Evolutionary conservation across 2,888 invertebrate genomes (phyloP), one percentile per base, ranked within the genome.

Genomic region (Stenichneumon culpator): DNA sequence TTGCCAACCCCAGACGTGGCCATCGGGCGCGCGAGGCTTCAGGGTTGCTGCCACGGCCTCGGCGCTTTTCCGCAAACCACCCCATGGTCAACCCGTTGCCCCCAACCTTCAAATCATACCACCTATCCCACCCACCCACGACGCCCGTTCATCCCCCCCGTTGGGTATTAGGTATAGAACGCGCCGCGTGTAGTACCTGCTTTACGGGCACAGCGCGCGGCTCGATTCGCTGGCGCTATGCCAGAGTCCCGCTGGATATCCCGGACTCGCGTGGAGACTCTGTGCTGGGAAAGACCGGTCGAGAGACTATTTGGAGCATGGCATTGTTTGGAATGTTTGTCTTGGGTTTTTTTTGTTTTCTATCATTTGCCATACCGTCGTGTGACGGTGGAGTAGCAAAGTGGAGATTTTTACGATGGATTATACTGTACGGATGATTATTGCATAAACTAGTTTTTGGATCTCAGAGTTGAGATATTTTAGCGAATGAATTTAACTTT

Each of bases 41-140:
- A 79, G 83, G 86, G 84, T 83, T 86, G 82, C 79, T 47, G 77
- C 68, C 50, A 54, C 60, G 68, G 54, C 75, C 65, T 72, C 77
- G 57, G 32, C 36, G 57, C 63, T 80, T 60, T 74, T 79, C 50
- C 79, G 60, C 67, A 28, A 63, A 73, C 85, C 85, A 86, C 85
- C 86, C 84, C 86, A 88, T 84, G 88, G 87, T 88, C 88, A 88
- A 91, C 91, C 90, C 92, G 89, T 87, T 92, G 92, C 92, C 92
- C 93, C 93, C 93, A 93, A 93, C 93, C 93, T 93, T 93, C 93
- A 90, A 88, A 90, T 83, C 83, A 79, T 78, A 63, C 79, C 79
- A 77, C 50, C 69, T 57, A 52, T 60, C 50, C 78, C 63, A 11
- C 54, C 70, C 77, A 22, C 75, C 83, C 73, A 73, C 44, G 32